phyloP scores from a whole-genome alignment of 1,140 invertebrate species.

The Oscheius sp. region DNA sequence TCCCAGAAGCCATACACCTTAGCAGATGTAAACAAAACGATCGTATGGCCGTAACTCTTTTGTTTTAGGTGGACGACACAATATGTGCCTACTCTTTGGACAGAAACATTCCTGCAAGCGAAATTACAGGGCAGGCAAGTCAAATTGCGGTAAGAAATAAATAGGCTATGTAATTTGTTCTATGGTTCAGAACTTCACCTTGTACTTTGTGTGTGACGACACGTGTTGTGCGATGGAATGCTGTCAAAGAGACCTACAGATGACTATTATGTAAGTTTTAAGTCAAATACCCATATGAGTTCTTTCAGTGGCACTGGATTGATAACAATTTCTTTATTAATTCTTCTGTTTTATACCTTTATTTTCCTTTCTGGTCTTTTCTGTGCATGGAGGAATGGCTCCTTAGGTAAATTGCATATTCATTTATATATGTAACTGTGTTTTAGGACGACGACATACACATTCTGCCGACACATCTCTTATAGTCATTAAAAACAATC shows the following conservation, averaged over 20 bases:
- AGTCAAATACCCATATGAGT: background rate
- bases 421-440: background rate
- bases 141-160: background rate
- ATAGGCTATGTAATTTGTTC: background rate
- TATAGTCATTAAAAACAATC: conserved; percentile 2
- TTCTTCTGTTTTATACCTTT: background rate
- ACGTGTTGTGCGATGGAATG: conserved; percentile 1
- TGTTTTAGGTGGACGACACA: background rate
- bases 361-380: background rate
- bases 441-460: background rate
- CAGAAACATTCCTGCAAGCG: background rate
- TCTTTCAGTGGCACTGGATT: background rate
- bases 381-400: background rate
- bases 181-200: background rate
- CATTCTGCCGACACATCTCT: background rate
- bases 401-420: background rate
- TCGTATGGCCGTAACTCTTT: background rate
- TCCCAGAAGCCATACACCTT: background rate
- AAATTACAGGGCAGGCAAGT: background rate
- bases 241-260: background rate
- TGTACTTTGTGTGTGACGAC: background rate
- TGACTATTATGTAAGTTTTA: background rate
- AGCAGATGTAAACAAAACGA: background rate
- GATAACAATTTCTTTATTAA: background rate
- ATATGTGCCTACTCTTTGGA: conserved; percentile 1